phyloP scores from a whole-genome alignment of 2,113 vertebrate genomes.

The Thymallus thymallus region DNA sequence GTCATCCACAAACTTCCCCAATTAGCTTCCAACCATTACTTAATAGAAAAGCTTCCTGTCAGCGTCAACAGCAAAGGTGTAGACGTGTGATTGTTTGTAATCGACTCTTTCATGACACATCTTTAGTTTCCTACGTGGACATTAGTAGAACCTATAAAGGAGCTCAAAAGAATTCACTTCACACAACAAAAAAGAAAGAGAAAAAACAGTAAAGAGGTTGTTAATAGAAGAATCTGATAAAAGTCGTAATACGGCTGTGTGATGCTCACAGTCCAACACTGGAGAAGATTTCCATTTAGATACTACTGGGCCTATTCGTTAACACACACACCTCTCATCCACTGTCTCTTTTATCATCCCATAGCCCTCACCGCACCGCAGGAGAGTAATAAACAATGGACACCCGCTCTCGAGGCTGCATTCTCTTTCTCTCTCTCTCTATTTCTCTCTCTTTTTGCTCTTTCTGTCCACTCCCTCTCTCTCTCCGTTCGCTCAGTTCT shows the following conservation, averaged over 20 bases:
- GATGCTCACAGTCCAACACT: background rate
- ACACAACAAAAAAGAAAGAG: background rate
- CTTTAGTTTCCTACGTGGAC: background rate
- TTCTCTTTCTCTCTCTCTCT: background rate
- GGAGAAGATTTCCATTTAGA: slow-evolving; percentile 36
- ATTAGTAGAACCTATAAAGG: background rate
- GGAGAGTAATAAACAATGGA: slow-evolving; percentile 47
- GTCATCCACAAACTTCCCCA: too few relatives aligned
- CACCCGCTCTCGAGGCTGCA: slow-evolving; percentile 25
- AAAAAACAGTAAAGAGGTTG: slow-evolving; percentile 9
- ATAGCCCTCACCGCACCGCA: slow-evolving; percentile 32
- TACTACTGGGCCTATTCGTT: slow-evolving; percentile 23
- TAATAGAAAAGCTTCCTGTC: too few relatives aligned
- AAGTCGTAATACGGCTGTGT: slow-evolving; percentile 19
- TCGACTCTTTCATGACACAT: background rate
- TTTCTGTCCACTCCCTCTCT: background rate
- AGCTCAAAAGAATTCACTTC: background rate
- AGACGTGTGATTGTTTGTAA: background rate
- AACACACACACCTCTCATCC: slow-evolving; percentile 4
- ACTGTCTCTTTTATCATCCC: background rate
- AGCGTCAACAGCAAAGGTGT: background rate
- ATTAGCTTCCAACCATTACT: too few relatives aligned
- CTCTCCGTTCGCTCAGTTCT: background rate
- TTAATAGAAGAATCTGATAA: slow-evolving; percentile 12
- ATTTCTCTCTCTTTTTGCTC: background rate